Conservation (phyloP, 2,888 invertebrate species). For the Strigamia transsilvanica region DNA sequence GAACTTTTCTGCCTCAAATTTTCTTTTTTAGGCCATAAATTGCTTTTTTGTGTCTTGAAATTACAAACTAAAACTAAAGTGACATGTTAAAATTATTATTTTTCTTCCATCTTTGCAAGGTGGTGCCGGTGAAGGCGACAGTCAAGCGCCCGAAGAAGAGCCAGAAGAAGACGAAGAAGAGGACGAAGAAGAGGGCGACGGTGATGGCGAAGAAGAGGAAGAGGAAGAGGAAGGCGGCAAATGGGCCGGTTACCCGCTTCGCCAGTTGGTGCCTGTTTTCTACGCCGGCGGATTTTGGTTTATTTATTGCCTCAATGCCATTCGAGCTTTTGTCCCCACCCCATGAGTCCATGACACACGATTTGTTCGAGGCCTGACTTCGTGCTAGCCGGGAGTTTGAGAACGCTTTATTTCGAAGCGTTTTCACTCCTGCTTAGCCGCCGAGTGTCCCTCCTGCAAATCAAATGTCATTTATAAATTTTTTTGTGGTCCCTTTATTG, state of each 20-base stretch:
- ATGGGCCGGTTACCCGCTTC: neutral
- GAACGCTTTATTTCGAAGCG: neutral
- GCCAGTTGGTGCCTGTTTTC: constrained; percentile 10
- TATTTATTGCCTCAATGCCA: constrained; percentile 25
- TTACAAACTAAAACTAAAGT: no score
- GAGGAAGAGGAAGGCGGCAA: neutral
- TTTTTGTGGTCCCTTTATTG: neutral
- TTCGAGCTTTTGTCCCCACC: constrained; percentile 19
- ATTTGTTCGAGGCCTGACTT: neutral
- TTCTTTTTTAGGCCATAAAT: no score
- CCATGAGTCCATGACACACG: neutral
- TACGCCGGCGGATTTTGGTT: constrained; percentile 42
- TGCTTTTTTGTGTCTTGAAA: no score
- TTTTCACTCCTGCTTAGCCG: constrained; percentile 4
- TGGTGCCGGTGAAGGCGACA: neutral
- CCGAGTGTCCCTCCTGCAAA: neutral
- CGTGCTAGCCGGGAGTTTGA: constrained; percentile 6
- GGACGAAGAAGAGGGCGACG: neutral
- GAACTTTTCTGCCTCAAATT: no score
- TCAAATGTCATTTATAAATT: neutral
- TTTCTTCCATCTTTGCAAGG: no score
- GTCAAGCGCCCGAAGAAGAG: neutral
- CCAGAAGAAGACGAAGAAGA: neutral
- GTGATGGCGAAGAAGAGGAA: neutral
- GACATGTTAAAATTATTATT: no score